phyloP scores from a whole-genome alignment of 2,113 vertebrate species.

The Strix aluco region DNA sequence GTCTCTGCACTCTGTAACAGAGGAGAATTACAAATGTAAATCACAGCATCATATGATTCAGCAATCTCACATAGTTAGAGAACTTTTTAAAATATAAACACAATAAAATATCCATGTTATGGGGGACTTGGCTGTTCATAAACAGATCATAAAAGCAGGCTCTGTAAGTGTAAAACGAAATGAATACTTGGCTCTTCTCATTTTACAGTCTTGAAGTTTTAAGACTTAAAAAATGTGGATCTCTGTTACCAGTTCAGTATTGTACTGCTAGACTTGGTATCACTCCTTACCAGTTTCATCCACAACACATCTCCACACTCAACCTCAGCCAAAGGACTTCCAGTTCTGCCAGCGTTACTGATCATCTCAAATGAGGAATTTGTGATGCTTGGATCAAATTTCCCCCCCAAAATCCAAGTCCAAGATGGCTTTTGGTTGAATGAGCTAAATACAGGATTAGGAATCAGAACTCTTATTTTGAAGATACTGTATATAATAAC shows the following conservation, averaged over 20 bases:
- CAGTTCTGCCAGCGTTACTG: background rate
- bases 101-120: background rate
- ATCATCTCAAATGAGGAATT: background rate
- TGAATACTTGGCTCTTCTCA: background rate
- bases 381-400: background rate
- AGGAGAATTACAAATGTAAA: background rate
- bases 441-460: background rate
- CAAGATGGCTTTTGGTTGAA: background rate
- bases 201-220: background rate
- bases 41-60: background rate
- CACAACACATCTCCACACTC: background rate
- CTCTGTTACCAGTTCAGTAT: background rate
- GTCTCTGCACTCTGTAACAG: constrained; percentile 76
- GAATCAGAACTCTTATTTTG: background rate
- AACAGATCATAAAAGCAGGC: background rate
- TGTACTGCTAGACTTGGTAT: background rate
- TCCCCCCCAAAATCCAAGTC: background rate
- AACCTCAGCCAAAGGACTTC: background rate
- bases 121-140: background rate
- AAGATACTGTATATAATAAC: background rate
- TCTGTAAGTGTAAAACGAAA: background rate
- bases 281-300: background rate
- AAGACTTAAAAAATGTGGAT: background rate
- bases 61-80: background rate
- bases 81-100: background rate